These are phyloP conservation scores for Drosophila quasianomalipes DNA, from an alignment of 2,888 invertebrate genomes.

Conservation along the genomic window DNA sequence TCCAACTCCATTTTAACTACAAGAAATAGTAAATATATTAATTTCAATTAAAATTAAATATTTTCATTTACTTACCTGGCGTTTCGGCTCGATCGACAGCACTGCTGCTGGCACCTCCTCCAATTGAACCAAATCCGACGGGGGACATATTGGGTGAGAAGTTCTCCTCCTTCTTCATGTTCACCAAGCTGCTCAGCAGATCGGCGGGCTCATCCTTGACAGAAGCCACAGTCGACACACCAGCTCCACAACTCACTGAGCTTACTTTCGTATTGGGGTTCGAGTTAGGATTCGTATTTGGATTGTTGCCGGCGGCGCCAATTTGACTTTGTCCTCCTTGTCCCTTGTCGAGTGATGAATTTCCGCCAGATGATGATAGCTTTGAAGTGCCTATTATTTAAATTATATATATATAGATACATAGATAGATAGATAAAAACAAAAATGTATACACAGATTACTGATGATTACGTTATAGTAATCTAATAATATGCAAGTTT, in stretches of 20 bases:
- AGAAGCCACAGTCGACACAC: slow-evolving; percentile 11
- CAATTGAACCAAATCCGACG: slow-evolving; percentile 82
- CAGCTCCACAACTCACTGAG: background rate
- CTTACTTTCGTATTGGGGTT: slow-evolving; percentile 24
- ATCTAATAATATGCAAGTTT: background rate
- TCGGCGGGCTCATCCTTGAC: slow-evolving; percentile 77
- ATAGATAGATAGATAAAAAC: no score
- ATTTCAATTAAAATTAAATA: background rate
- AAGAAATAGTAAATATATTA: background rate
- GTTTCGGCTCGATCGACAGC: slow-evolving; percentile 55
- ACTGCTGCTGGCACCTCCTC: slow-evolving; percentile 33
- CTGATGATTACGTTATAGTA: background rate
- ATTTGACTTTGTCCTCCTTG: slow-evolving; percentile 10
- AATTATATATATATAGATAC: background rate
- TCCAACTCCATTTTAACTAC: slow-evolving; percentile 71
- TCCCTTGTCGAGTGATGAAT: background rate
- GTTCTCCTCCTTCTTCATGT: slow-evolving; percentile 82
- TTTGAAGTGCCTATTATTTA: slow-evolving; percentile 23
- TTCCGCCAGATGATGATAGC: slow-evolving; percentile 1
- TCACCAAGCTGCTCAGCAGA: slow-evolving; percentile 68
- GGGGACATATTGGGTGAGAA: slow-evolving; percentile 82
- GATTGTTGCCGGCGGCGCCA: slow-evolving; percentile 4
- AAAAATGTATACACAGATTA: background rate
- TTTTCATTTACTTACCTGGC: slow-evolving; percentile 43
- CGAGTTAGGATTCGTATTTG: background rate